Conservation (phyloP, 1,140 invertebrate genomes). For the Pantala flavescens region DNA sequence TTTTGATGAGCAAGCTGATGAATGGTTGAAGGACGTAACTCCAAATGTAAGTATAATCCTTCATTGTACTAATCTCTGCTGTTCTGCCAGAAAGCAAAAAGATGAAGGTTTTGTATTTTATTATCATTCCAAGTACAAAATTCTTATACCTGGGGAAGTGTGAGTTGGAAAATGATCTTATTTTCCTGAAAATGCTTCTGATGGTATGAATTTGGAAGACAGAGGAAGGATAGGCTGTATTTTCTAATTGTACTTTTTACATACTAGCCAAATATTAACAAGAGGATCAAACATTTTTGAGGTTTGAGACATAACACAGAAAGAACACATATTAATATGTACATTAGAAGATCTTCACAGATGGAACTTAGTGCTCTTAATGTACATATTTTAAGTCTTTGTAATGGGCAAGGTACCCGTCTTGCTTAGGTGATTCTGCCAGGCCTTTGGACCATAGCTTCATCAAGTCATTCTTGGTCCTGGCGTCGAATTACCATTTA, state of each 20-base stretch:
- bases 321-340: not conserved
- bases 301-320: not conserved
- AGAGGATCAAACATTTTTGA: not conserved
- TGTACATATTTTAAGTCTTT: constrained; percentile 8
- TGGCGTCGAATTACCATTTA: not conserved
- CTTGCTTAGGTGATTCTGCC: not conserved
- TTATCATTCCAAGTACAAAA: constrained; percentile 4
- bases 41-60: constrained; percentile 60
- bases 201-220: not conserved
- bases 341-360: not conserved
- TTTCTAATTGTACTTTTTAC: not conserved
- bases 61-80: constrained; percentile 12
- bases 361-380: not conserved
- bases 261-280: not conserved
- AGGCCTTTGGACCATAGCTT: not conserved
- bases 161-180: not conserved
- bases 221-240: not conserved
- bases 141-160: not conserved
- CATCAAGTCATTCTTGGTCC: not conserved
- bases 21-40: constrained; percentile 81
- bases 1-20: constrained; percentile 81
- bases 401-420: not conserved
- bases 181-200: not conserved
- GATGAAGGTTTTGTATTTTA: not conserved
- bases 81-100: not conserved